These are phyloP conservation scores for Melanotaenia maccullochi DNA, from an alignment of 2,797 vertebrate genomes.

Conservation along the genomic window DNA sequence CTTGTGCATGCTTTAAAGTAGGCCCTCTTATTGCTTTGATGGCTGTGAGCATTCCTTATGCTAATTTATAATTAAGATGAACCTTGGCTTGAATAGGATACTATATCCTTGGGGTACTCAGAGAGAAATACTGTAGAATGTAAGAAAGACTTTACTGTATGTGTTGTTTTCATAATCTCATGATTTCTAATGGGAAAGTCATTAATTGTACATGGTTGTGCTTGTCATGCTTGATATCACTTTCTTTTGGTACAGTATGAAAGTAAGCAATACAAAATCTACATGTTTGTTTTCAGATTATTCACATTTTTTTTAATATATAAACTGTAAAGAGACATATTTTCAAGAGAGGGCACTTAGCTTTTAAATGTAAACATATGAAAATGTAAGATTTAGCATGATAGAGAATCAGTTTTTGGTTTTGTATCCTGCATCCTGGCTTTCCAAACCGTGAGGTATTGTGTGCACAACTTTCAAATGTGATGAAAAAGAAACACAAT, in stretches of 20 bases:
- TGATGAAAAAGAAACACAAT: no score
- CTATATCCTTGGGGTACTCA: neutral
- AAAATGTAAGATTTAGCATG: no score
- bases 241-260: conserved; percentile 15
- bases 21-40: neutral
- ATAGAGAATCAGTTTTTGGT: no score
- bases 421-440: no score
- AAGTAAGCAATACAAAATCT: neutral
- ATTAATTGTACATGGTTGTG: neutral
- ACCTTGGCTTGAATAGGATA: neutral
- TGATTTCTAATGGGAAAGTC: neutral
- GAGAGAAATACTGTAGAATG: neutral
- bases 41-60: neutral
- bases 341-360: neutral
- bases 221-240: conserved; percentile 8
- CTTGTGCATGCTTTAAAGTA: conserved; percentile 1
- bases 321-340: neutral
- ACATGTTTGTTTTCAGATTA: conserved; percentile 3
- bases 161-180: neutral
- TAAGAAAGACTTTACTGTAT: neutral
- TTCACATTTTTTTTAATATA: conserved; percentile 20
- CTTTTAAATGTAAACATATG: neutral
- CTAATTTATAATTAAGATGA: conserved; percentile 27
- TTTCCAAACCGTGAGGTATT: no score
- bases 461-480: no score